Conservation (phyloP, 2,888 invertebrate species). For the Aspidiotus rigidus region DNA sequence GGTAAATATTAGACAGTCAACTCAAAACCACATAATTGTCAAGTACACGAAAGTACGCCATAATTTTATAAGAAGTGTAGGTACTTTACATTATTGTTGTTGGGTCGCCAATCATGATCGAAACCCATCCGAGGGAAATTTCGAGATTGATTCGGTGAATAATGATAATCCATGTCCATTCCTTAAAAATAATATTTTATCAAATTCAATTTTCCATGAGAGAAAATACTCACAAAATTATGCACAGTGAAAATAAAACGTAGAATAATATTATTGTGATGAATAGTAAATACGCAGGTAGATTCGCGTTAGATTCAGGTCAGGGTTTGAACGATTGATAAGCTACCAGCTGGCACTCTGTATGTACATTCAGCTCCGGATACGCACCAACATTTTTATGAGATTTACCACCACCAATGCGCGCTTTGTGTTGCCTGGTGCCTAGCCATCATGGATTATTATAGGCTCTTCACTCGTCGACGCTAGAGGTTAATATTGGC, state of each 20-base stretch:
- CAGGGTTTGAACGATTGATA: not conserved
- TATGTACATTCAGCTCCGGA: not conserved
- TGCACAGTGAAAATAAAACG: not conserved
- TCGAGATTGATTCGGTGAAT: not conserved
- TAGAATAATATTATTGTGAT: not conserved
- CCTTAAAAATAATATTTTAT: not conserved
- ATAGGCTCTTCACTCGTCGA: not conserved
- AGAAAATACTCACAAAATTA: not conserved
- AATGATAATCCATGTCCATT: constrained; percentile 3
- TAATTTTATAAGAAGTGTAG: not conserved
- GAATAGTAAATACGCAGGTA: not conserved
- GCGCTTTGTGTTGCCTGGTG: too few species aligned
- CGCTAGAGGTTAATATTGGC: not conserved
- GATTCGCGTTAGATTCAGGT: not conserved
- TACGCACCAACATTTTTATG: too few species aligned
- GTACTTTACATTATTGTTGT: constrained; percentile 5
- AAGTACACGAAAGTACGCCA: not conserved
- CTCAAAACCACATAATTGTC: not conserved
- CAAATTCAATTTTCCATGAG: not conserved
- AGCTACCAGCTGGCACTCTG: not conserved
- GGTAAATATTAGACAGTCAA: not conserved
- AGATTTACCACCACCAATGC: too few species aligned
- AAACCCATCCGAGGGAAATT: not conserved
- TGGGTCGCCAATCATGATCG: constrained; percentile 3
- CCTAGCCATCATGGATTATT: not conserved